These are phyloP conservation scores for Propithecus deckenii DNA, from an alignment of 2,797 vertebrate species.

Conservation along the genomic window DNA sequence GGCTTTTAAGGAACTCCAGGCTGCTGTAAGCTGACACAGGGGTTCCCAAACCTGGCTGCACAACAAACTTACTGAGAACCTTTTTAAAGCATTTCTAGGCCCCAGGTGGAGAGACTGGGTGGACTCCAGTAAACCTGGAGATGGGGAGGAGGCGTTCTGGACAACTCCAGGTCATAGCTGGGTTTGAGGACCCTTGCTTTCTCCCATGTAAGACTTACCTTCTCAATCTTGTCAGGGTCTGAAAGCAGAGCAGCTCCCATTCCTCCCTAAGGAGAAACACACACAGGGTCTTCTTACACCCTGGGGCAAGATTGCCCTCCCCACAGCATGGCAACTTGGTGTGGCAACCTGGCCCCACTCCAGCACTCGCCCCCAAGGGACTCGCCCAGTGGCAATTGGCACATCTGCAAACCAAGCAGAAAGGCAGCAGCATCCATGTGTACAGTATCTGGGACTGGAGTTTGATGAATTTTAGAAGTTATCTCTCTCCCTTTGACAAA, in stretches of 20 bases:
- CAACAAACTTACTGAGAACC: not conserved
- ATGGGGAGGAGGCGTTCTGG: not conserved
- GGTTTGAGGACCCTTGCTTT: not conserved
- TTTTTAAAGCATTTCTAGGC: not conserved
- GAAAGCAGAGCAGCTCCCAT: constrained; percentile 97
- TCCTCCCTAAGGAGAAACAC: constrained; percentile 91
- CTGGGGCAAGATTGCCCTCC: not conserved
- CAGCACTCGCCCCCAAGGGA: not conserved
- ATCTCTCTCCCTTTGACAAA: not conserved
- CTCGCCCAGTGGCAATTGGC: not conserved
- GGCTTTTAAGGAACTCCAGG: not conserved
- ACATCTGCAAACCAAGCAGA: not conserved
- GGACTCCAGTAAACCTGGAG: not conserved
- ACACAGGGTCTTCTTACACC: not conserved
- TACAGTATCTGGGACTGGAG: not conserved
- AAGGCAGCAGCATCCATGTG: not conserved
- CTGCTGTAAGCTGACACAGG: not conserved
- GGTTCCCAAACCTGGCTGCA: not conserved
- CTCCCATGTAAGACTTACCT: constrained; percentile 86
- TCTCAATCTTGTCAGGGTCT: constrained; percentile 94
- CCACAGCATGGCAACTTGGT: not conserved
- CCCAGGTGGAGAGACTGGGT: not conserved
- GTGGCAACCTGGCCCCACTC: not conserved
- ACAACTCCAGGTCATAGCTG: not conserved
- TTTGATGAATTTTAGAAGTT: not conserved